Evolutionary conservation across 2,113 vertebrate species (phyloP), one percentile per base, ranked within the genome.

Genomic region (Nanorana parkeri): DNA sequence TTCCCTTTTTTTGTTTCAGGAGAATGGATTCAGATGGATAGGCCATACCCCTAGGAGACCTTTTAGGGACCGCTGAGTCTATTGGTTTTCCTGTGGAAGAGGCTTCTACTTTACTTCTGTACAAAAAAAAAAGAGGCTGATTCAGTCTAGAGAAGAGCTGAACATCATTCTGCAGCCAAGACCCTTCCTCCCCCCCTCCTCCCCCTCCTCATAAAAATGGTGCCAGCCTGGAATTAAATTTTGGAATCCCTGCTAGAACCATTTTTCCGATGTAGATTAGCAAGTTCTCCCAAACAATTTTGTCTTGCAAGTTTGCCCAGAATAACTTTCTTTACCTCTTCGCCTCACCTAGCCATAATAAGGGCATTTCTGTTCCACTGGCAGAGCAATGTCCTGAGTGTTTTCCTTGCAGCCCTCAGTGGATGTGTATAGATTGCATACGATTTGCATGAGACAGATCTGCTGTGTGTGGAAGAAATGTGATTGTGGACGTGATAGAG

Each of bases 371-470:
- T 28, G 36, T 72, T 63, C 17, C 11, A 13, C 23, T 55, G 58
- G 3, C 21, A 52, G n/a, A 19, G 19, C 71, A 29, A 17, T 11
- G 68, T 24, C 17, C 26, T 17, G 51, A 1, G 3, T 24, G 68
- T 26, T 26, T 54, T 13, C 41, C 51, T 21, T 52, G 68, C 41
- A 13, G 24, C 51, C 88, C 85, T 89, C 84, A 87, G 86, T 88
- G 87, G 88, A 86, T 78, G 66, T 54, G 76, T 66, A 84, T 79
- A 87, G 85, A 84, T 86, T 86, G 56, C n/a, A n/a, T 21, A 71
- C 85, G 55, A 89, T 89, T 88, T 88, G 86, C 88, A 89, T 88
- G 88, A 87, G 86, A 65, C 87, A 69, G 86, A 67, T 86, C 76
- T 81, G 0, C 80, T 78, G 87, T 88, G 88, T 85, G 89, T 51